These are phyloP conservation scores for Megaceryle torquata DNA, from an alignment of 2,113 vertebrate genomes.

Conservation along the genomic window DNA sequence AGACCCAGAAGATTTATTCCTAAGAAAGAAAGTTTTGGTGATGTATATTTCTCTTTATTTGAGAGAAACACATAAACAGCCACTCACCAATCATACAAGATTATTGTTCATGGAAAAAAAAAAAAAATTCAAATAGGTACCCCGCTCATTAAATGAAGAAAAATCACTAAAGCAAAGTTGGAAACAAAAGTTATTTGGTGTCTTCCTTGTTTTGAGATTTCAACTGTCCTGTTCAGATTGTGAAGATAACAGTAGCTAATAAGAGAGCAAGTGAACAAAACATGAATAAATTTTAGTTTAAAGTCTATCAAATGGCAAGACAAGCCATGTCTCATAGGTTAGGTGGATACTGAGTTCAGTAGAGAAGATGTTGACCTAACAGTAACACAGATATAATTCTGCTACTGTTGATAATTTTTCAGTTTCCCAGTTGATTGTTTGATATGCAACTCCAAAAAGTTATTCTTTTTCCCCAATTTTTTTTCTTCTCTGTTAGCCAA, in stretches of 20 bases:
- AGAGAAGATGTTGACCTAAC: neutral
- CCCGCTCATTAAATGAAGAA: neutral
- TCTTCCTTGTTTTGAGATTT: neutral
- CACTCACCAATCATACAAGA: neutral
- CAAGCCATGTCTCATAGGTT: neutral
- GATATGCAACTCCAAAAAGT: slow-evolving; percentile 32
- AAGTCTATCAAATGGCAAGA: neutral
- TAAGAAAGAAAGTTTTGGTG: neutral
- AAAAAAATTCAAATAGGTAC: neutral
- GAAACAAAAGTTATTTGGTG: neutral
- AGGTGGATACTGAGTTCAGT: neutral
- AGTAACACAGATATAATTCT: neutral
- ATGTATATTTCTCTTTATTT: neutral
- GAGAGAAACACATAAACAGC: neutral
- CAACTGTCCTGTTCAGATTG: neutral
- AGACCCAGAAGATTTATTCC: neutral
- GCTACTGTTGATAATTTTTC: slow-evolving; percentile 14
- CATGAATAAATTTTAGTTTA: neutral
- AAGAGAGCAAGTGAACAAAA: neutral
- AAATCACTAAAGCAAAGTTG: neutral
- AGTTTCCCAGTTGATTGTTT: slow-evolving; percentile 45
- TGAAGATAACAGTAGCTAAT: neutral
- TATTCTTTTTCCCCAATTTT: neutral
- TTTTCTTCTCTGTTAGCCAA: slow-evolving; percentile 46
- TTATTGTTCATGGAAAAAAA: neutral